A percentile compares a stretch with the other conserved stretches of the same genome.
Evolutionary conservation across 2,888 invertebrate species (phyloP).

Genomic region (Osedax fenrisi): DNA sequence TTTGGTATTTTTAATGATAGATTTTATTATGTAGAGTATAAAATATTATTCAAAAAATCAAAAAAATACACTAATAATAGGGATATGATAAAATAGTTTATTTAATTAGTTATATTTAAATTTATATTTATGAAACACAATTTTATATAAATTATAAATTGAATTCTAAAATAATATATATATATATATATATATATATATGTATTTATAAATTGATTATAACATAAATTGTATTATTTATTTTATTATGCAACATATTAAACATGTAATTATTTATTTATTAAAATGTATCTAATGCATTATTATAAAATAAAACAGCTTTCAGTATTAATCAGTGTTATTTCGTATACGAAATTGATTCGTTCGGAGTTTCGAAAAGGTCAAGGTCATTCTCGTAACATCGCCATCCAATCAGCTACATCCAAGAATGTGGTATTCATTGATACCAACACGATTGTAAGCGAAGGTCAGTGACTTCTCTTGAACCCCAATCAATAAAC

Average conservation of each 20-base stretch:
- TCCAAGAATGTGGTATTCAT: neutral
- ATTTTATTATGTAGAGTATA: no score
- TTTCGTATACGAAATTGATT: neutral
- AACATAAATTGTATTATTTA: neutral
- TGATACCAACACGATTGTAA: neutral
- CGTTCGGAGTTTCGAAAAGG: neutral
- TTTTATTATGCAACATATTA: neutral
- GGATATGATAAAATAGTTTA: no score
- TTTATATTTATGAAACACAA: no score
- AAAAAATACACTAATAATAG: no score
- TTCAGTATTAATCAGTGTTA: no score
- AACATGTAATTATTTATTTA: neutral
- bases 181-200: slow-evolving; percentile 2
- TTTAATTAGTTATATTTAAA: no score
- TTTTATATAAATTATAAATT: no score
- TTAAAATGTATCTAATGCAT: neutral
- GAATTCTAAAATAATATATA: neutral
- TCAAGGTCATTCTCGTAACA: neutral
- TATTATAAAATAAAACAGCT: no score
- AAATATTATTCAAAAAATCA: no score
- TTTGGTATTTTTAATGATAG: no score
- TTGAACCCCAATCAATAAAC: no score
- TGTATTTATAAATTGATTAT: neutral
- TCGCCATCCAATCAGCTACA: neutral
- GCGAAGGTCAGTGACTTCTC: neutral